Conservation (phyloP, 2,888 invertebrate genomes). For the Elegia similella region DNA sequence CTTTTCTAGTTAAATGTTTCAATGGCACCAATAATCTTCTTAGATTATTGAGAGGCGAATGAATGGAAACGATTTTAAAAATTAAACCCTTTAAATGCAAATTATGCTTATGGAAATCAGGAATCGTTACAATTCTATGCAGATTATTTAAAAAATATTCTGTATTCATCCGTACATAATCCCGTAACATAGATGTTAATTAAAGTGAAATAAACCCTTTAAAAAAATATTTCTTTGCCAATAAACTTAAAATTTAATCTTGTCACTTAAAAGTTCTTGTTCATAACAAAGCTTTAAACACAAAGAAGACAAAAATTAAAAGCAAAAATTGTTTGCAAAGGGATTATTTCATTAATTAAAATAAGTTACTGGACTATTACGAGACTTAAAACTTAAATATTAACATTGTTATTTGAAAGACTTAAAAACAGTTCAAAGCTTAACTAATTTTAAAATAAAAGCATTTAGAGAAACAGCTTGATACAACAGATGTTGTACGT, state of each 20-base stretch:
- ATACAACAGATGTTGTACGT: no score
- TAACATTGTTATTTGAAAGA: background rate
- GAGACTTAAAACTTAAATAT: background rate
- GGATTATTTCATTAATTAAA: background rate
- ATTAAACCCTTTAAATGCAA: background rate
- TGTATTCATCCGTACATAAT: no score
- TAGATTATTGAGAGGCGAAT: background rate
- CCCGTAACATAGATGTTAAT: no score
- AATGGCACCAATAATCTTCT: background rate
- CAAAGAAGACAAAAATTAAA: background rate
- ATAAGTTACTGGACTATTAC: background rate
- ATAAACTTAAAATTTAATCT: no score
- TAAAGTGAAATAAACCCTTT: no score
- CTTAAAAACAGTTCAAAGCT: background rate
- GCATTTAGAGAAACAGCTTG: no score
- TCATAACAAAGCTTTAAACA: background rate
- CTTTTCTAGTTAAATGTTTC: background rate
- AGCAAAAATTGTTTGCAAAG: background rate
- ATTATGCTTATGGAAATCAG: no score
- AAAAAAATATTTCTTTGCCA: no score
- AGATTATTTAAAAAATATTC: no score
- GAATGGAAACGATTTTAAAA: background rate
- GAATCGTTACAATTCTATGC: no score
- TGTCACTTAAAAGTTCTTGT: background rate
- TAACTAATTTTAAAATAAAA: no score